Evolutionary conservation across 2,797 vertebrate species (phyloP), one percentile per base, ranked within the genome.

Genomic region (Balearica regulorum): DNA sequence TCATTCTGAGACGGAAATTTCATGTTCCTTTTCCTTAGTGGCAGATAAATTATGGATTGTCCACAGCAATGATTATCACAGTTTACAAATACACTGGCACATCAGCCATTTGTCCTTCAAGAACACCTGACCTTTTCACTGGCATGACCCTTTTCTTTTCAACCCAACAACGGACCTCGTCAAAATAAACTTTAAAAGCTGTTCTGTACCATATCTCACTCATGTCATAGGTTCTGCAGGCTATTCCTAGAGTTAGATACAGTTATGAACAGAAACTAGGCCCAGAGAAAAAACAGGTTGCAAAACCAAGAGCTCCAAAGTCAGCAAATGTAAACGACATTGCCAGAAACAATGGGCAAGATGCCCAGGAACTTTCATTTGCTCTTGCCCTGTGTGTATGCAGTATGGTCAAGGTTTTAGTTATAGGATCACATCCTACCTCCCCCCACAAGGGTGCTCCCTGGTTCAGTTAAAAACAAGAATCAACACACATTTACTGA

Each of bases 1-100:
- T 95, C 94, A 68, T 83, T 97, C 90, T 43, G 46, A 96, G 87
- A 94, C 94, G 85, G 90, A 94, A 95, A 94, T 95, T 94, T 94
- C 80, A 72, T 82, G 86, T 82, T 92, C 95, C 88, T 93, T 95
- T 93, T 83, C 83, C 72, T 89, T 82, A 92, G 90, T 61, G 73
- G 75, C 77, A 91, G 73, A 87, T 94, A 95, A 95, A 92, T 83
- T 94, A 97, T 51, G 61, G 75, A 94, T 76, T 95, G 69, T 78
- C n/a, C 53, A 53, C 48, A 64, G 77, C 66, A 69, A 92, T 78
- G 85, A 94, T 93, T 93, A 86, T 73, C 20, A 69, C 31, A 41
- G 55, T 62, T 79, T 83, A 70, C 69, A 91, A 97, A 91, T 37
- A 70, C 48, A 68, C 44, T 84, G 83, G 51, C 78, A 61, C 35